Conservation (phyloP, 2,888 invertebrate species). For the Schizaphis graminum region DNA sequence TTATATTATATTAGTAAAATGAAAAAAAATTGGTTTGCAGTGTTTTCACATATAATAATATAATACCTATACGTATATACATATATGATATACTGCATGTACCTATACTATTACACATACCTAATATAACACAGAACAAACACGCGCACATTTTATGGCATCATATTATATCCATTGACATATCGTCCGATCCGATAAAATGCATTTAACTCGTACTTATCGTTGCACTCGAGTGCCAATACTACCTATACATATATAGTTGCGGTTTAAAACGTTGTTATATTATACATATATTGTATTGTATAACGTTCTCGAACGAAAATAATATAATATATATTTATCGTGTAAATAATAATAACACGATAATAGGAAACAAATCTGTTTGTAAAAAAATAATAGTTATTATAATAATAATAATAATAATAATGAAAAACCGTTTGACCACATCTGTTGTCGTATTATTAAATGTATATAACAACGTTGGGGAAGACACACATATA, state of each 20-base stretch:
- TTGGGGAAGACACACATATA: not conserved
- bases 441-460: constrained; percentile 20
- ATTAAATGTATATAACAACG: not conserved
- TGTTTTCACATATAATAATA: not conserved
- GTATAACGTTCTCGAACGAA: not conserved
- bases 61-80: not conserved
- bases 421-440: constrained; percentile 45
- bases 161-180: not conserved
- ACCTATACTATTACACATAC: not conserved
- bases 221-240: constrained; percentile 9
- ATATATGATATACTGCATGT: not conserved
- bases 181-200: constrained; percentile 10
- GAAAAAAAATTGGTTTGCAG: not conserved
- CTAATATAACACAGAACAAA: not conserved
- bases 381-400: not conserved
- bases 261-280: not conserved
- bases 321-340: not conserved
- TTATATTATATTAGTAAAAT: not conserved
- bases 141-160: not conserved
- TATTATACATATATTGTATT: not conserved
- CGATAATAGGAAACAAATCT: constrained; percentile 33
- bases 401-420: not conserved
- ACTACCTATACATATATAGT: not conserved
- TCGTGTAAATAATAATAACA: not conserved
- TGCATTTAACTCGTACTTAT: constrained; percentile 9